Evolutionary conservation across 1,140 invertebrate species (phyloP), one percentile per base, ranked within the genome.

Genomic region (Zeugodacus cucurbitae): DNA sequence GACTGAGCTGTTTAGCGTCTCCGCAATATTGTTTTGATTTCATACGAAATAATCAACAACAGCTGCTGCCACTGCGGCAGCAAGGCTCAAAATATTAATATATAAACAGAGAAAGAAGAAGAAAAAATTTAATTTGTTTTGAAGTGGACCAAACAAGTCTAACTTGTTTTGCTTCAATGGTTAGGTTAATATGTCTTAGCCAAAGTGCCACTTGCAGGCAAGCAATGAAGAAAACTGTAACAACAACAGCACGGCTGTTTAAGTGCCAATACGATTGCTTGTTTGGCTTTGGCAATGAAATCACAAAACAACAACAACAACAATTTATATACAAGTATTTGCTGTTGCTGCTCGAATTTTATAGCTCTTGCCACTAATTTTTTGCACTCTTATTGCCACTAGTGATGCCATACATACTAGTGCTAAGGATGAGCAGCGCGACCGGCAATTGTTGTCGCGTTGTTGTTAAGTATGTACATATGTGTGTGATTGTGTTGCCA

Each of bases 351-450:
- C n/a, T 82, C 74, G 74, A 34, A 48, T 82, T 82, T 82, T 82
- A 54, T 82, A 82, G 74, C 41, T 82, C 41, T 82, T 82, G 74
- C n/a, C 74, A 54, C 74, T 82, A 82, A 82, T 82, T 82, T 82
- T 82, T 82, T 82, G 74, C 74, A 82, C 74, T 82, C 48, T 82
- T 44, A 82, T 82, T 82, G 48, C 41, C 22, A 37, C 20, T 26
- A 37, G 14, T 3, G 44, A 44, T 48, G 41, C 74, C 20, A 22
- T 29, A 17, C 10, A 32, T 17, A 34, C 67, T 20, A 74, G 32
- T 6, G 67, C 34, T 10, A 29, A 82, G 29, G 41, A 82, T 22
- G 41, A 41, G 34, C 70, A 44, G 20, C 70, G 37, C 74, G 11
- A 48, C 74, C 41, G 74, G 74, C 74, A 82, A 29, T 48, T 29